These are phyloP conservation scores for Sebastes nivosus DNA, from an alignment of 2,797 vertebrate genomes.

Conservation along the genomic window DNA sequence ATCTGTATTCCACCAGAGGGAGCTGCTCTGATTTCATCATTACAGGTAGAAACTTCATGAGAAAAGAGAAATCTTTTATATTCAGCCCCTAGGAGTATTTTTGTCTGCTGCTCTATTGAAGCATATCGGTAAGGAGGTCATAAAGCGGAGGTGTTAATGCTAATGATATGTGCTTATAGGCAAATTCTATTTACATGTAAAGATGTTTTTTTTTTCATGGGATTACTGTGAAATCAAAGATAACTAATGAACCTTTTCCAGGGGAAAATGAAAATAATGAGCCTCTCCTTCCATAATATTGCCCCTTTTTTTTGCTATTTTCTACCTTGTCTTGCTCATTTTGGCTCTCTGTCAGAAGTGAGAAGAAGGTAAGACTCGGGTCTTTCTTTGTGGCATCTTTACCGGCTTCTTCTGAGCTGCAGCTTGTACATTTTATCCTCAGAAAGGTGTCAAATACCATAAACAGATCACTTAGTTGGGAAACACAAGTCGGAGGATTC, in stretches of 20 bases:
- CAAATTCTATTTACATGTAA: neutral
- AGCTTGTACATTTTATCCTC: conserved; percentile 21
- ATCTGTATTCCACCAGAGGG: conserved; percentile 57
- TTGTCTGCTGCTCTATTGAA: neutral
- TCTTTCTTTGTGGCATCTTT: conserved; percentile 3
- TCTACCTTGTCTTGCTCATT: neutral
- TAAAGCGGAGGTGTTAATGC: neutral
- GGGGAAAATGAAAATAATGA: neutral
- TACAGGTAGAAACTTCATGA: neutral
- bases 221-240: neutral
- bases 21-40: conserved; percentile 34
- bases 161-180: neutral
- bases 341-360: neutral
- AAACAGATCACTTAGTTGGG: conserved; percentile 33
- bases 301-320: neutral
- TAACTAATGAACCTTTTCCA: neutral
- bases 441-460: conserved; percentile 31
- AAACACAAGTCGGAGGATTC: conserved; percentile 23
- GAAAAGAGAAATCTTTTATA: neutral
- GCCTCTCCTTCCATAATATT: neutral
- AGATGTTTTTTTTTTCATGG: neutral
- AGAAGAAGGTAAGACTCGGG: neutral
- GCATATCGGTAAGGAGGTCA: neutral
- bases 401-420: conserved; percentile 23
- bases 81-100: neutral